A percentile compares a stretch with the other conserved stretches of the same genome.
Evolutionary conservation across 1,140 invertebrate species (phyloP).

Genomic region (Habropoda laboriosa): DNA sequence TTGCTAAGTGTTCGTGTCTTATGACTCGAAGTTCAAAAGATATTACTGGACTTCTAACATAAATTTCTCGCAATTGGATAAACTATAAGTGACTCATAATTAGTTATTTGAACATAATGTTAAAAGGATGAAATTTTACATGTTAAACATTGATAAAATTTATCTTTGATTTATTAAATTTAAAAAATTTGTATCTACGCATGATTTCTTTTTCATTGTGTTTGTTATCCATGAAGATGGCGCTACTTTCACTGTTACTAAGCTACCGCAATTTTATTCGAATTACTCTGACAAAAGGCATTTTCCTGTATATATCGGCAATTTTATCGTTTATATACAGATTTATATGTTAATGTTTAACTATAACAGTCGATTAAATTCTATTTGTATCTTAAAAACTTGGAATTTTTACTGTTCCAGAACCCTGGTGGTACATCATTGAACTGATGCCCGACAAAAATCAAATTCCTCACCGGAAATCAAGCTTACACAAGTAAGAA

Average conservation of each 20-base stretch:
- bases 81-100: not conserved
- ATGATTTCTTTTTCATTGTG: conserved; percentile 32
- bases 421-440: conserved; percentile 34
- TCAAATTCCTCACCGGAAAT: conserved; percentile 67
- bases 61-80: not conserved
- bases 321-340: not conserved
- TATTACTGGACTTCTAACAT: not conserved
- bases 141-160: not conserved
- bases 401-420: conserved; percentile 1
- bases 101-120: not conserved
- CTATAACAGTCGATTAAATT: not conserved
- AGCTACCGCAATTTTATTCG: conserved; percentile 33
- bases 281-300: conserved; percentile 26
- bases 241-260: conserved; percentile 41
- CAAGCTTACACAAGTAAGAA: conserved; percentile 18
- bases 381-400: conserved; percentile 26
- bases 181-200: conserved; percentile 17
- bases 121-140: no score
- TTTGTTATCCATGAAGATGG: conserved; percentile 30
- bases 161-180: not conserved
- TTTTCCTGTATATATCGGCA: not conserved
- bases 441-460: conserved; percentile 69
- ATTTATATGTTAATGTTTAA: not conserved
- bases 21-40: conserved; percentile 11
- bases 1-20: not conserved